Conservation (phyloP, 2,113 vertebrate genomes). For the Loxodonta africana region DNA sequence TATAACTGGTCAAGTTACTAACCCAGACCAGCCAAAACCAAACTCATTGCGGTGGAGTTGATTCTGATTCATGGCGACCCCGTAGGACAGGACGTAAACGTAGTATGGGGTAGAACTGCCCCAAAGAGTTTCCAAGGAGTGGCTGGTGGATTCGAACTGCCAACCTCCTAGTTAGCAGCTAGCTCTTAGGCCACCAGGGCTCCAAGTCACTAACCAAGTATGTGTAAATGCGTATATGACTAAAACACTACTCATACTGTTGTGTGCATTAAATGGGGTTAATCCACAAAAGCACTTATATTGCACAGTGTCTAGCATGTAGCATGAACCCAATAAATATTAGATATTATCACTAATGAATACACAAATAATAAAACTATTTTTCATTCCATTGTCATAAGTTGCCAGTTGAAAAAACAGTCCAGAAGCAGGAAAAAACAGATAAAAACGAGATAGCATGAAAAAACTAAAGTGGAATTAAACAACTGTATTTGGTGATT, state of each 20-base stretch:
- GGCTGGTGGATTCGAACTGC: too few relatives aligned
- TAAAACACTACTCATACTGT: background rate
- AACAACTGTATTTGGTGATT: background rate
- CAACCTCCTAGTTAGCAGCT: too few relatives aligned
- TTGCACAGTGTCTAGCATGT: background rate
- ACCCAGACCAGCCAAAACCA: too few relatives aligned
- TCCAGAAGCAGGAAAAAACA: background rate
- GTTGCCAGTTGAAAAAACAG: conserved; percentile 13
- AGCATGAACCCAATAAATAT: background rate
- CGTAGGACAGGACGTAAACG: too few relatives aligned
- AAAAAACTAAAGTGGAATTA: background rate
- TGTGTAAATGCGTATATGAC: background rate
- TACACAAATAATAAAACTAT: background rate
- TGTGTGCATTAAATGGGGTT: background rate
- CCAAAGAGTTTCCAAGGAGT: too few relatives aligned
- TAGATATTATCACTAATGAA: background rate
- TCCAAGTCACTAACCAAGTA: background rate
- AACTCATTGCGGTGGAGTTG: too few relatives aligned
- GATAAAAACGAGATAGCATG: background rate
- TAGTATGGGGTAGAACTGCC: too few relatives aligned
- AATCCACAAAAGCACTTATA: background rate
- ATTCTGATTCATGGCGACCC: too few relatives aligned
- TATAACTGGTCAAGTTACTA: background rate
- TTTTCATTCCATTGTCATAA: conserved; percentile 18
- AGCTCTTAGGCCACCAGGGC: too few relatives aligned